Evolutionary conservation across 2,797 vertebrate genomes (phyloP).

Genomic region (Siniperca obscura): DNA sequence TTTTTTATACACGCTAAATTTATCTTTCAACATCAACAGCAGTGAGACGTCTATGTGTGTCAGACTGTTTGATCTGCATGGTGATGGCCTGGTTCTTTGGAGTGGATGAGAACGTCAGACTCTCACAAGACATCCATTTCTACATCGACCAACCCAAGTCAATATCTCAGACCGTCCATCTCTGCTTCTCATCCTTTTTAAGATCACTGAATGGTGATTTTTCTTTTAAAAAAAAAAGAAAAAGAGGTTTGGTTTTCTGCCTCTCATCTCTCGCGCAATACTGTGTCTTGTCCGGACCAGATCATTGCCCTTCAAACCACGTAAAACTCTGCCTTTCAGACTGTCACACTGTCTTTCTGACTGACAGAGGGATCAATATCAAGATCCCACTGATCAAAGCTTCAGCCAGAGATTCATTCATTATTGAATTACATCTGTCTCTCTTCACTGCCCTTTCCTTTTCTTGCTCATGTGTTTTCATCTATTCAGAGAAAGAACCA

Average conservation of each 20-base stretch:
- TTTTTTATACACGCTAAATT: neutral
- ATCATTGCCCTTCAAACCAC: slow-evolving; percentile 1
- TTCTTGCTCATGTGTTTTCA: slow-evolving; percentile 47
- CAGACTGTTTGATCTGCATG: slow-evolving; percentile 49
- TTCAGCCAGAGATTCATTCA: slow-evolving; percentile 73
- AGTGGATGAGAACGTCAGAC: slow-evolving; percentile 34
- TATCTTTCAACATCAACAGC: neutral
- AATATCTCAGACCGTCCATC: slow-evolving; percentile 45
- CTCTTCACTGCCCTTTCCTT: slow-evolving; percentile 43
- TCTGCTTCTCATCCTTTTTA: slow-evolving; percentile 32
- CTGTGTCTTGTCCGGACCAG: slow-evolving; percentile 18
- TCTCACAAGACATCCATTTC: slow-evolving; percentile 45
- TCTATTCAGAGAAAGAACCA: slow-evolving; percentile 17
- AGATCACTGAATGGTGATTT: slow-evolving; percentile 40
- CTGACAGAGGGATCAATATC: slow-evolving; percentile 71
- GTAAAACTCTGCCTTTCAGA: slow-evolving; percentile 39
- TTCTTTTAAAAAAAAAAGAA: slow-evolving; percentile 16
- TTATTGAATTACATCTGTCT: slow-evolving; percentile 65
- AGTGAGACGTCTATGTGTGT: slow-evolving; percentile 4
- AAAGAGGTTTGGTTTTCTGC: slow-evolving; percentile 29
- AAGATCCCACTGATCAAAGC: slow-evolving; percentile 80
- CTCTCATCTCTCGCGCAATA: slow-evolving; percentile 23
- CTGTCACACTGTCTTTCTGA: slow-evolving; percentile 9
- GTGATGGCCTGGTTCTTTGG: slow-evolving; percentile 38
- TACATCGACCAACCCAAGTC: slow-evolving; percentile 56